Evolutionary conservation across 2,113 vertebrate species (phyloP).

Genomic region (Promerops cafer): DNA sequence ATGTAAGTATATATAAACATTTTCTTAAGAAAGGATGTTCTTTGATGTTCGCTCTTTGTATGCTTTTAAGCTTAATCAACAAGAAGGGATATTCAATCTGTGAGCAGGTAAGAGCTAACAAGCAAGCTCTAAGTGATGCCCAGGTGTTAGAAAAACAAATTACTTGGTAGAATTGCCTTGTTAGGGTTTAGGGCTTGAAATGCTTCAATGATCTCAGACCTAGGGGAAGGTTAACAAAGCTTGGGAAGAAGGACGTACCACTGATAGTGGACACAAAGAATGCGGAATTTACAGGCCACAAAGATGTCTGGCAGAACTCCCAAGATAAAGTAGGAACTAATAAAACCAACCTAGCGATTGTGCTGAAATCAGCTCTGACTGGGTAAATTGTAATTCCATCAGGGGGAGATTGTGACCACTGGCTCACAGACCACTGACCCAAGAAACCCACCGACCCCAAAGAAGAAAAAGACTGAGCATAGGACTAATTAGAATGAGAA

Average conservation of each 20-base stretch:
- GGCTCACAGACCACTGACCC: rapidly evolving
- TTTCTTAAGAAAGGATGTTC: neutral
- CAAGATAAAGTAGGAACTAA: neutral
- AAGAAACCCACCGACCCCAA: neutral
- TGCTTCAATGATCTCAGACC: neutral
- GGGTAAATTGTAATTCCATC: neutral
- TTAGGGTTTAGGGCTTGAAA: neutral
- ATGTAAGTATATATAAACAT: neutral
- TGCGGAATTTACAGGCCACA: neutral
- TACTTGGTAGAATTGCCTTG: neutral
- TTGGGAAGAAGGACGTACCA: neutral
- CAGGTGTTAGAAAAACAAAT: neutral
- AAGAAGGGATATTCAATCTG: neutral
- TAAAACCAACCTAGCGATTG: neutral
- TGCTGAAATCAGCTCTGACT: neutral
- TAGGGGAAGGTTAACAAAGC: neutral
- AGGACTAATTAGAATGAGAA: neutral
- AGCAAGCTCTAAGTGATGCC: neutral
- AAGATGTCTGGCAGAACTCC: neutral
- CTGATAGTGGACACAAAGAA: neutral
- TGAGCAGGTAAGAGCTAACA: neutral
- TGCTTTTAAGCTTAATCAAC: neutral
- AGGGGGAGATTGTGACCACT: neutral
- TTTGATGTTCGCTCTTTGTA: neutral
- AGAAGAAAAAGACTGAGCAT: neutral